phyloP scores from a whole-genome alignment of 2,797 vertebrate species.

The Characodon lateralis region DNA sequence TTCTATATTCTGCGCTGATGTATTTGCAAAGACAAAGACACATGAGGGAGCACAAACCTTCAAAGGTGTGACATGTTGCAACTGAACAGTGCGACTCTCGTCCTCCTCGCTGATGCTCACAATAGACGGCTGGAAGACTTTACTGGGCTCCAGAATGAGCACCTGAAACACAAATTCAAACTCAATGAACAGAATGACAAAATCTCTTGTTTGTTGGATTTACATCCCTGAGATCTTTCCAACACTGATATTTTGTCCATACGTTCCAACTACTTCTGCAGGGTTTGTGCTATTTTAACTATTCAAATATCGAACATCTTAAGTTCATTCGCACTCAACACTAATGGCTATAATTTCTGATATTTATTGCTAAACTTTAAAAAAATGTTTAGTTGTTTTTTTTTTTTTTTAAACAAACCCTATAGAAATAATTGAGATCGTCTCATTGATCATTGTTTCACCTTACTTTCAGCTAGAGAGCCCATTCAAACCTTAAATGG shows the following conservation, averaged over 20 bases:
- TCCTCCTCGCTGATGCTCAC: conserved; percentile 80
- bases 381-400: neutral
- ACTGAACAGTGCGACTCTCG: conserved; percentile 75
- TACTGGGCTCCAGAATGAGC: conserved; percentile 87
- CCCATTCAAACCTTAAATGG: neutral
- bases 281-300: neutral
- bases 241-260: neutral
- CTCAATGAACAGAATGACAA: neutral
- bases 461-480: neutral
- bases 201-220: neutral
- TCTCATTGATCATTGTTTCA: neutral
- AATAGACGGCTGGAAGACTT: conserved; percentile 83
- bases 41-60: conserved; percentile 76
- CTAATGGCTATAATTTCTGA: neutral
- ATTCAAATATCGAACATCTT: neutral
- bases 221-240: neutral
- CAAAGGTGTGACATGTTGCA: conserved; percentile 79
- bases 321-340: neutral
- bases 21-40: neutral
- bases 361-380: neutral
- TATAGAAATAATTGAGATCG: neutral
- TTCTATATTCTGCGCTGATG: neutral
- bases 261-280: neutral
- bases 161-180: conserved; percentile 75
- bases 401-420: neutral